phyloP scores from a whole-genome alignment of 2,113 vertebrate species.

The Atlantisia rogersi region DNA sequence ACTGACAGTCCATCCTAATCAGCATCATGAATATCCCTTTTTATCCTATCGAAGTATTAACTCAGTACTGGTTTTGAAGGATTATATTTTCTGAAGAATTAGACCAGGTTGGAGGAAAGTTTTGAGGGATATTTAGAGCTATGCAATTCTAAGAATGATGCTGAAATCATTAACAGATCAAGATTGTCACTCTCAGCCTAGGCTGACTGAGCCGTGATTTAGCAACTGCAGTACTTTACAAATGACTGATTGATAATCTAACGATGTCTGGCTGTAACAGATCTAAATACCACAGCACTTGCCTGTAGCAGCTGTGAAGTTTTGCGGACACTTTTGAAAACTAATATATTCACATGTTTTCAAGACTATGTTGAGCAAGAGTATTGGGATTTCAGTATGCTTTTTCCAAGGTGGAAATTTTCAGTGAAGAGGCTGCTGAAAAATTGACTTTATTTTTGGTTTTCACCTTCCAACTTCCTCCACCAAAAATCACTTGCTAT shows the following conservation, averaged over 20 bases:
- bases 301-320: not conserved
- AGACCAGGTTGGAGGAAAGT: not conserved
- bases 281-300: not conserved
- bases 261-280: not conserved
- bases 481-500: not conserved
- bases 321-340: not conserved
- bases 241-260: not conserved
- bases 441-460: not conserved
- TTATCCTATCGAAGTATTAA: slow-evolving; percentile 21
- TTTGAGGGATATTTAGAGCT: not conserved
- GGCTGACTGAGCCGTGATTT: not conserved
- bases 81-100: slow-evolving; percentile 39
- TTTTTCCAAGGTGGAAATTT: not conserved
- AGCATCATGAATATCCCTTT: slow-evolving; percentile 28
- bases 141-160: not conserved
- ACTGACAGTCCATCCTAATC: slow-evolving; percentile 23
- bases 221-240: not conserved
- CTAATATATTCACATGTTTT: not conserved
- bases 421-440: not conserved
- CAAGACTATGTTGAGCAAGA: not conserved
- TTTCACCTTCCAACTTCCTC: not conserved
- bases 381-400: not conserved
- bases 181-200: not conserved
- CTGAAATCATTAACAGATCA: not conserved
- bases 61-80: slow-evolving; percentile 2